Evolutionary conservation across 2,797 vertebrate species (phyloP).

Genomic region (Crocidura indochinensis): DNA sequence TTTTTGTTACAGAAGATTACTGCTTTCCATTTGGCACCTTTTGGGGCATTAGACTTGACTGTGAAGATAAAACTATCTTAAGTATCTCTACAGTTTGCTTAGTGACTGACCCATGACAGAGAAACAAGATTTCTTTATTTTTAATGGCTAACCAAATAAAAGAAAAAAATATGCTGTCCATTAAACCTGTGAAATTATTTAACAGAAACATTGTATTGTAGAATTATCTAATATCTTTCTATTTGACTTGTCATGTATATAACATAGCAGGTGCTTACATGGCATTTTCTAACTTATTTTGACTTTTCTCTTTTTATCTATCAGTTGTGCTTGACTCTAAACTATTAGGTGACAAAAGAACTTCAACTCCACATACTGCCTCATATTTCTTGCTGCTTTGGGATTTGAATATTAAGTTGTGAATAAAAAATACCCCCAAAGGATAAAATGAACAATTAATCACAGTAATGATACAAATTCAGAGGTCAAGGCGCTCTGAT

Average conservation of each 20-base stretch:
- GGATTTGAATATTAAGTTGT: not conserved
- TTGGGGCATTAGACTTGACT: not conserved
- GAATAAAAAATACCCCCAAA: slow-evolving; percentile 8
- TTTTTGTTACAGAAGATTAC: no score
- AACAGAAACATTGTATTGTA: not conserved
- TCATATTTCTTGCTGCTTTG: not conserved
- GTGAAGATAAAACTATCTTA: not conserved
- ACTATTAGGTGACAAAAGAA: not conserved
- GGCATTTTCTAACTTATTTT: not conserved
- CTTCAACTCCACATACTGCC: not conserved
- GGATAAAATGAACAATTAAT: not conserved
- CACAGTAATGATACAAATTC: not conserved
- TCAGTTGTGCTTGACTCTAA: not conserved
- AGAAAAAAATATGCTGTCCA: not conserved
- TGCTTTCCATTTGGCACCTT: not conserved
- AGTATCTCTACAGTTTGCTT: not conserved
- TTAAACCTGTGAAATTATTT: not conserved
- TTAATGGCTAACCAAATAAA: not conserved
- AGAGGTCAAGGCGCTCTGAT: not conserved
- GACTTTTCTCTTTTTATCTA: not conserved
- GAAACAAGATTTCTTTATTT: slow-evolving; percentile 4
- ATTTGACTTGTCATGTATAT: not conserved
- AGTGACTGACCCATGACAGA: not conserved
- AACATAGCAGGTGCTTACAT: not conserved
- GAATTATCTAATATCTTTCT: not conserved